A percentile compares a stretch with the other conserved stretches of the same genome.
Evolutionary conservation across 2,113 vertebrate genomes (phyloP).

Genomic region (Paralichthys olivaceus): DNA sequence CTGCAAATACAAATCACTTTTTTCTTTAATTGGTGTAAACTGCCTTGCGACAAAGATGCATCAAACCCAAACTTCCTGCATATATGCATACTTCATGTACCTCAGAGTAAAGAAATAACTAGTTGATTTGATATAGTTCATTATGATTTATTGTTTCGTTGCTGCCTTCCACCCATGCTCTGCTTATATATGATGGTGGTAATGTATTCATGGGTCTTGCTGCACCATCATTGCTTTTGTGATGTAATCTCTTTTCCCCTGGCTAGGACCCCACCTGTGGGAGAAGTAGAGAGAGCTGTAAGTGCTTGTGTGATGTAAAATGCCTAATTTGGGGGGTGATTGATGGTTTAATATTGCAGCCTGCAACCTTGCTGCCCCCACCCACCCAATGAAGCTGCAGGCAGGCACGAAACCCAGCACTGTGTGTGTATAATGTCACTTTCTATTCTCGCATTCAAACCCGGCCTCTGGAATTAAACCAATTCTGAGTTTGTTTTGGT

Average conservation of each 20-base stretch:
- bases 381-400: conserved; percentile 86
- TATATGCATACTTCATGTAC: conserved; percentile 38
- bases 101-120: conserved; percentile 53
- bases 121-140: conserved; percentile 71
- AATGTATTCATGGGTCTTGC: conserved; percentile 73
- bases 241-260: conserved; percentile 80
- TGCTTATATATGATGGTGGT: conserved; percentile 56
- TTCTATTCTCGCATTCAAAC: conserved; percentile 84
- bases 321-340: conserved; percentile 87
- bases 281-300: conserved; percentile 72
- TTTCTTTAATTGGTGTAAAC: conserved; percentile 45
- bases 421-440: conserved; percentile 83
- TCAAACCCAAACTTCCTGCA: conserved; percentile 16
- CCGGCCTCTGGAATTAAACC: conserved; percentile 82
- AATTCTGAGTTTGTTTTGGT: conserved; percentile 76
- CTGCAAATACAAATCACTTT: conserved; percentile 44
- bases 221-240: conserved; percentile 77
- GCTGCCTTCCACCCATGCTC: conserved; percentile 29
- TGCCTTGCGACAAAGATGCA: conserved; percentile 7
- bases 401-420: conserved; percentile 77
- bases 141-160: conserved; percentile 71
- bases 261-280: conserved; percentile 81
- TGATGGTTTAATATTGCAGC: conserved; percentile 90
- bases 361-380: conserved; percentile 86
- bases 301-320: conserved; percentile 85